Percentiles rank a stretch among this genome's conserved stretches.
Evolutionary conservation across 2,113 vertebrate genomes (phyloP).

Genomic region (Apistogramma diplotaenia): DNA sequence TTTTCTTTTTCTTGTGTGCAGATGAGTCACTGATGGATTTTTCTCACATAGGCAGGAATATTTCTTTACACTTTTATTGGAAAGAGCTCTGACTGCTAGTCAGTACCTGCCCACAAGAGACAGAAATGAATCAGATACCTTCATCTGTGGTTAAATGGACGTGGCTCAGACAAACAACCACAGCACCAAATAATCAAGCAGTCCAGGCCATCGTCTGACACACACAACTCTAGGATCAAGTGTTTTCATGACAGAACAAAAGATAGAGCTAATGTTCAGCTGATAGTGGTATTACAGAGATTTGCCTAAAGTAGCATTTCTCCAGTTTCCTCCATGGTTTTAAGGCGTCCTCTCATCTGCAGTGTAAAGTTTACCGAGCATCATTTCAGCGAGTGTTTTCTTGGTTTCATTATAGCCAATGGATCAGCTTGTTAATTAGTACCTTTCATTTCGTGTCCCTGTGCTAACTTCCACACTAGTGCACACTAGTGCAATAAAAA

Average conservation of each 20-base stretch:
- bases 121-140: conserved; percentile 33
- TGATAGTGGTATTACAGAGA: conserved; percentile 24
- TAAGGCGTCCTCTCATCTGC: not conserved
- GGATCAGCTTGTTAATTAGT: not conserved
- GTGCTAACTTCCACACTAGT: not conserved
- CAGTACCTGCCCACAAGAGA: conserved; percentile 33
- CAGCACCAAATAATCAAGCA: conserved; percentile 20
- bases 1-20: conserved; percentile 5
- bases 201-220: conserved; percentile 8
- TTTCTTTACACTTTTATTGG: conserved; percentile 16
- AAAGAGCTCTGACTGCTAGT: conserved; percentile 2
- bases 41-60: not conserved
- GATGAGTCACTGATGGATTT: conserved; percentile 7
- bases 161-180: conserved; percentile 4
- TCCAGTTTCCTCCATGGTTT: not conserved
- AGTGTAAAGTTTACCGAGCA: not conserved
- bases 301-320: conserved; percentile 20
- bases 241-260: not conserved
- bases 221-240: conserved; percentile 5
- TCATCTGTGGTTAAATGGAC: conserved; percentile 20
- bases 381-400: not conserved
- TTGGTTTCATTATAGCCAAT: not conserved
- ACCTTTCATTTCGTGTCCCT: not conserved
- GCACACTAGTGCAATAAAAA: not conserved
- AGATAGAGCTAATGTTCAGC: conserved; percentile 12